These are phyloP conservation scores for Stichodactyla helianthus DNA, from an alignment of 64 coral and sea anemone species.

Conservation along the genomic window DNA sequence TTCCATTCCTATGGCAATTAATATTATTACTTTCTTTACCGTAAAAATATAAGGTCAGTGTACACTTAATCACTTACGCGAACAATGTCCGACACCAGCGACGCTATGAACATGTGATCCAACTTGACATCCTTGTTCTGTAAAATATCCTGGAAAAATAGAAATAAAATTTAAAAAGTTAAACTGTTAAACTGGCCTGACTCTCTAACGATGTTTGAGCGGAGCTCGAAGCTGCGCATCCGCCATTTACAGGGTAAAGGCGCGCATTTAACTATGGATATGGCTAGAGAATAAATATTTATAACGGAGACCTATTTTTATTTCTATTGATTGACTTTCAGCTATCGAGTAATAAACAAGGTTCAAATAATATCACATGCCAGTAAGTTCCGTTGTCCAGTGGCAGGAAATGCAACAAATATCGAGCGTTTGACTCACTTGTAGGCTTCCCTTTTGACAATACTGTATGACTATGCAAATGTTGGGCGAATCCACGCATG, in stretches of 20 bases:
- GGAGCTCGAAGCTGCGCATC: no score
- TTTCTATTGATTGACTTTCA: no score
- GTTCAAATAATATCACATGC: no score
- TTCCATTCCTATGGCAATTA: no score
- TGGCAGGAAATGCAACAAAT: no score
- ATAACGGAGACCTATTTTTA: no score
- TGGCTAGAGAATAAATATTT: no score
- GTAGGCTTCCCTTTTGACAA: slow-evolving; percentile 71
- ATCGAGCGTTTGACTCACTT: slow-evolving; percentile 37
- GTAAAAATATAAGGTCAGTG: not conserved
- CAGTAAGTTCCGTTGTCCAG: not conserved
- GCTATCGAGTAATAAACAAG: no score
- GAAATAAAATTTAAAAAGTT: not conserved
- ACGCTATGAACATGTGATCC: slow-evolving; percentile 90
- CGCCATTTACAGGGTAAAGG: no score
- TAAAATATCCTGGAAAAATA: slow-evolving; percentile 63
- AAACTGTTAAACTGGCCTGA: not conserved
- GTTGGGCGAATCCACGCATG: slow-evolving; percentile 69
- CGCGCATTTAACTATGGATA: no score
- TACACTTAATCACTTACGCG: slow-evolving; percentile 37
- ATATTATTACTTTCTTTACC: no score
- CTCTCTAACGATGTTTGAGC: no score
- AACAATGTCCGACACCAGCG: slow-evolving; percentile 81
- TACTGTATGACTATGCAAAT: slow-evolving; percentile 78
- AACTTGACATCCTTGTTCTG: slow-evolving; percentile 87